Evolutionary conservation across 2,797 vertebrate genomes (phyloP), one percentile per base, ranked within the genome.

Genomic region (Neopelma chrysocephalum): DNA sequence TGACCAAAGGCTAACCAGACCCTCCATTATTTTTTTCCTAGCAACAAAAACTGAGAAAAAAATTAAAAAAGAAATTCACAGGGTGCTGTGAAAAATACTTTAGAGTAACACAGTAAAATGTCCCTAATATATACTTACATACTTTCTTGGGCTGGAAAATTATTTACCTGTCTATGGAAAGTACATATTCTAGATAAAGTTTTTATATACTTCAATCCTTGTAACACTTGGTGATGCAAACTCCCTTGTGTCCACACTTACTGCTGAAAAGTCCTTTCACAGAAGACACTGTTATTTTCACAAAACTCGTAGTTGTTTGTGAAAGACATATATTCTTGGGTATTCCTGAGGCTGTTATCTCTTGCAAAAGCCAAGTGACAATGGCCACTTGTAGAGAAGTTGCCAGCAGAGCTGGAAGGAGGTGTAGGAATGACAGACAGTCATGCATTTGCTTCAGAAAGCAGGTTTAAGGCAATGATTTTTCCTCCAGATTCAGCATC

Each of bases 191-290:
- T 3, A 2, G 25, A 38, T 8, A 9, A 84, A 62, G 9, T 15
- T 45, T 75, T 76, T 29, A 60, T 11, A 25, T 89, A 19, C 22
- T 65, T 84, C 5, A 19, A 19, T 58, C 51, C 53, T 83, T 4
- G 0, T 4, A 81, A 70, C 9, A 40, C 25, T 17, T 56, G 8
- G 17, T 15, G 3, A 68, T 2, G 10, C 4, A 10, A 68, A 58
- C 11, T 36, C 27, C 25, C 16, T 54, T 42, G 25, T 23, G 22
- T 5, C 40, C 60, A 70, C 31, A 72, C 19, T 17, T 38, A 22
- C 13, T 7, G 18, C 47, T 56, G 13, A 31, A 19, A 29, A 68
- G 50, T 32, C 26, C 22, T 53, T 64, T 72, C 76, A 80, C 69
- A 65, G 60, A 80, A 9, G 26, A 61, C 38, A 68, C 7, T 4